Base-by-base conservation (phyloP, 2,888 invertebrate genomes). In the Limenitis camilla region DNA sequence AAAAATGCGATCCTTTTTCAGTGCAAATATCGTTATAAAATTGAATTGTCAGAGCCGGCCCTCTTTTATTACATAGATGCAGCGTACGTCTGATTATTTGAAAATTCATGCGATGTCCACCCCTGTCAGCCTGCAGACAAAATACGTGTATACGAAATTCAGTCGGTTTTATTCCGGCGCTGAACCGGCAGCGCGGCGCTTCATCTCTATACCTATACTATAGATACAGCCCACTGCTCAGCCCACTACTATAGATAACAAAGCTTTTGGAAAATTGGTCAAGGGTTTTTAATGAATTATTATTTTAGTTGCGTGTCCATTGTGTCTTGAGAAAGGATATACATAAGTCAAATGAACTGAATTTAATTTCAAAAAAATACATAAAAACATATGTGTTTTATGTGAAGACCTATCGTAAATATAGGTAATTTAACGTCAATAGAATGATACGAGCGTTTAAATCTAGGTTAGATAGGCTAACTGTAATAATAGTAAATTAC, bases 31-130 rank as follows among this genome's bases (percentile, higher is more conserved):
- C 49, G 56, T 61, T 59, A 59, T 59, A 56, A 61, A 61, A 61
- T 61, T 59, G 60, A 57, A 61, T 59, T 59, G 59, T 59, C 55
- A 58, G 51, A 53, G 53, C 54, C 58, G 46, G 51, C 50, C 57
- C 61, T 56, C 62, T 62, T 59, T 63, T 62, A 62, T 61, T 59
- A 63, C 63, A 59, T 55, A 60, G 59, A 62, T 58, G 59, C 58
- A 62, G 59, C 40, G 62, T 63, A 59, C 65, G 72, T 70, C 71
- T 77, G 78, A 76, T 81, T 80, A 78, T 77, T 81, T 67, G 74
- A 78, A 77, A 81, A 81, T 80, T 76, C 80, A 78, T 78, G 74
- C 66, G 66, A 67, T 69, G 75, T 74, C 76, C 72, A 66, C 72
- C 76, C 72, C 73, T 69, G 76, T 71, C 76, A 70, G 68, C 62